These are phyloP conservation scores for Percopsis transmontana DNA, from an alignment of 2,113 vertebrate genomes.

Conservation along the genomic window DNA sequence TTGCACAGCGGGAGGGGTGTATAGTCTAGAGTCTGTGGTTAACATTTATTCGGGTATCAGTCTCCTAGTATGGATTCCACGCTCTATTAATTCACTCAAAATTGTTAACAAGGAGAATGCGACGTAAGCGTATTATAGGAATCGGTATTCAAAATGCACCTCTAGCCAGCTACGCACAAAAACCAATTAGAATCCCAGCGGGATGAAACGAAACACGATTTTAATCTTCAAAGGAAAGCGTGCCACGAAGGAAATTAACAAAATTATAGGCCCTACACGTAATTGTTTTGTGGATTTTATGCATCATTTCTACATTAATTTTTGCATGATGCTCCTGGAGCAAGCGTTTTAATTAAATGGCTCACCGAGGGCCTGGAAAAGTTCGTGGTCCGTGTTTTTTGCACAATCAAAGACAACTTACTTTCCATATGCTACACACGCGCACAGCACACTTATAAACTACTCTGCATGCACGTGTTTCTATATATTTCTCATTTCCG, in stretches of 20 bases:
- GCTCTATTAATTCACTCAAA: constrained; percentile 75
- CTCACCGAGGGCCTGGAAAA: constrained; percentile 53
- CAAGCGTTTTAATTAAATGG: constrained; percentile 75
- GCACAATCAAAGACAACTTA: constrained; percentile 10
- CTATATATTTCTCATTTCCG: constrained; percentile 38
- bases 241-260: constrained; percentile 73
- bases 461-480: constrained; percentile 17
- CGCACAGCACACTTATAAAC: neutral
- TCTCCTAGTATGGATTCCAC: constrained; percentile 68
- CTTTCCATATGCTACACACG: neutral
- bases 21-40: too few species aligned
- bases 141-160: constrained; percentile 74
- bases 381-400: constrained; percentile 50
- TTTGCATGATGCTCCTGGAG: constrained; percentile 66
- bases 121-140: constrained; percentile 74
- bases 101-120: constrained; percentile 64
- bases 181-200: constrained; percentile 79
- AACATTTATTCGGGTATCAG: too few species aligned
- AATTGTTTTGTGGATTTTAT: constrained; percentile 76
- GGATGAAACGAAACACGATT: constrained; percentile 78
- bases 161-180: constrained; percentile 58
- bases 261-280: constrained; percentile 76
- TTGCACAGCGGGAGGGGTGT: neutral
- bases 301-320: constrained; percentile 74
- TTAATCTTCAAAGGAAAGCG: constrained; percentile 79